These are phyloP conservation scores for Drosophila testacea DNA, from an alignment of 2,888 invertebrate genomes.

Conservation along the genomic window DNA sequence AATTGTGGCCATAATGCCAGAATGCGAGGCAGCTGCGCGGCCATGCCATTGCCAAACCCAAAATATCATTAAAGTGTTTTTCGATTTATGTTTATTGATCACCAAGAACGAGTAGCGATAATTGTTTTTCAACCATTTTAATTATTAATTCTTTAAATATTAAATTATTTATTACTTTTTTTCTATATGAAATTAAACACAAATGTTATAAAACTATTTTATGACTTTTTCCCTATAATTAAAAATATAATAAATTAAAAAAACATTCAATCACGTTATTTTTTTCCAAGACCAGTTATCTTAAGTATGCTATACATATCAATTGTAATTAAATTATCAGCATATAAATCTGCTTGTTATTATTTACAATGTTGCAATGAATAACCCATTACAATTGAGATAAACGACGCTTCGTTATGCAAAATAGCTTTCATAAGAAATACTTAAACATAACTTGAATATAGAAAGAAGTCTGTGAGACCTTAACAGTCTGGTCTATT, in stretches of 20 bases:
- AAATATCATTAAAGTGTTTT: constrained; percentile 40
- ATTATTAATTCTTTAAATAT: neutral
- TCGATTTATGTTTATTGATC: constrained; percentile 50
- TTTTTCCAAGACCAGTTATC: neutral
- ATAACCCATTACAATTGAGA: neutral
- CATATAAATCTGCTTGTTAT: neutral
- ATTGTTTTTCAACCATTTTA: constrained; percentile 31
- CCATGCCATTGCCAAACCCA: constrained; percentile 50
- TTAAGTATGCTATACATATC: neutral
- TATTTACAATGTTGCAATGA: neutral
- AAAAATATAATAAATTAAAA: neutral
- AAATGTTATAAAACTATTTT: neutral
- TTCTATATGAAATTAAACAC: neutral
- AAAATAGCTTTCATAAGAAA: neutral
- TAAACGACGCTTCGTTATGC: neutral
- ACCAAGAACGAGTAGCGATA: constrained; percentile 5
- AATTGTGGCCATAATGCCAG: constrained; percentile 29
- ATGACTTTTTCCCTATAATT: neutral
- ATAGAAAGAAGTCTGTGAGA: neutral
- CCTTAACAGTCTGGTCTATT: neutral
- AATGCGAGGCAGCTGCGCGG: constrained; percentile 36
- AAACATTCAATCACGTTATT: no score
- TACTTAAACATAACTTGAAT: neutral
- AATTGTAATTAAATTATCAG: neutral
- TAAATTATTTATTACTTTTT: constrained; percentile 3